These are phyloP conservation scores for Melinopterus prodromus DNA, from an alignment of 2,888 invertebrate genomes.

Conservation along the genomic window DNA sequence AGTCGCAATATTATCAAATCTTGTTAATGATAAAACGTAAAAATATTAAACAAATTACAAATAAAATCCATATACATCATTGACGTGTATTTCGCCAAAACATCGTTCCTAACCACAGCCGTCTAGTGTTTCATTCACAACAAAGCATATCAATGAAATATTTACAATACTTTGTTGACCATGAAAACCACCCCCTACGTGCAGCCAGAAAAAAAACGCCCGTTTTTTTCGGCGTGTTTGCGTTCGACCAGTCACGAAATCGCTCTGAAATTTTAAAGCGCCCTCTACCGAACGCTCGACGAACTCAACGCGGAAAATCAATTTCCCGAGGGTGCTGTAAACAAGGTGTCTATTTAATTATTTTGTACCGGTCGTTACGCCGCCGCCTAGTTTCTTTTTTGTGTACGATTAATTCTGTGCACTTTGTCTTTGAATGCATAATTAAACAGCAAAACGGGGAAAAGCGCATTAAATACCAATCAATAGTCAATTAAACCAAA, in stretches of 20 bases:
- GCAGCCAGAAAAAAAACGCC: too few relatives aligned
- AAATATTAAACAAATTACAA: too few relatives aligned
- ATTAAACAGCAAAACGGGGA: not conserved
- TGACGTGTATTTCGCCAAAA: too few relatives aligned
- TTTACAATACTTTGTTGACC: too few relatives aligned
- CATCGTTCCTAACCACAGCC: too few relatives aligned
- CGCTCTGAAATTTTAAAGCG: not conserved
- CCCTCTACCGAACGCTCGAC: not conserved
- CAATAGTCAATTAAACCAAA: not conserved
- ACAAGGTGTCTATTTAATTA: constrained; percentile 4
- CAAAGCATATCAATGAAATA: too few relatives aligned
- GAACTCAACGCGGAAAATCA: not conserved
- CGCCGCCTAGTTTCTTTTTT: not conserved
- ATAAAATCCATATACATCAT: too few relatives aligned
- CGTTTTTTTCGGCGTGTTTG: not conserved
- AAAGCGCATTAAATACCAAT: not conserved
- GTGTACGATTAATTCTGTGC: not conserved
- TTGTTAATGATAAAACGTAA: too few relatives aligned
- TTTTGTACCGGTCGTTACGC: not conserved
- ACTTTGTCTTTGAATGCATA: not conserved
- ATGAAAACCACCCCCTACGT: too few relatives aligned
- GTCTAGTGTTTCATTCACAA: too few relatives aligned
- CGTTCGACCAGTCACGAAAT: not conserved
- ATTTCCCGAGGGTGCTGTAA: not conserved
- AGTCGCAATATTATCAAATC: too few relatives aligned